These are phyloP conservation scores for Zeus faber DNA, from an alignment of 2,113 vertebrate genomes.

Conservation along the genomic window DNA sequence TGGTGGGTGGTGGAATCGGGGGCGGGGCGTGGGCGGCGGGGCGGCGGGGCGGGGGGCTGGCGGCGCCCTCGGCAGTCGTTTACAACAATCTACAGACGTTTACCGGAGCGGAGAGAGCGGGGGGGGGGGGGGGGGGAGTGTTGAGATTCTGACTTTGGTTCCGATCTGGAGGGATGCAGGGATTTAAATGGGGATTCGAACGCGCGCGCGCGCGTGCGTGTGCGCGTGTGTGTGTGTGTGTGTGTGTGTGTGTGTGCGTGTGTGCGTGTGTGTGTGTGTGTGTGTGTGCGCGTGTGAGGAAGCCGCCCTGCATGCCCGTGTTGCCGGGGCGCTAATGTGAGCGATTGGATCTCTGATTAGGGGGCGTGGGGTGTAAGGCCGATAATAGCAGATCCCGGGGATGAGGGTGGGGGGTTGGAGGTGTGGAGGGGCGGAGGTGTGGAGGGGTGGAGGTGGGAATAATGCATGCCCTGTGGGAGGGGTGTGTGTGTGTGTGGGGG, in stretches of 20 bases:
- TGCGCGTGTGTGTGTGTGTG: not conserved
- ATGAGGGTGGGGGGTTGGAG: constrained; percentile 56
- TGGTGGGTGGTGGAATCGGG: not conserved
- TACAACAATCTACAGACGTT: constrained; percentile 62
- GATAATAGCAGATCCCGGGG: constrained; percentile 58
- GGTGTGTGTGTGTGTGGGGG: not conserved
- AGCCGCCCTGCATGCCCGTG: constrained; percentile 4
- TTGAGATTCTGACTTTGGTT: not conserved
- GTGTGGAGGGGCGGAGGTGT: constrained; percentile 3
- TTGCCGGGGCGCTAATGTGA: constrained; percentile 33
- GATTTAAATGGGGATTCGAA: no score
- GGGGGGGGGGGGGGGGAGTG: not conserved
- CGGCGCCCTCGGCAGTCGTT: constrained; percentile 56
- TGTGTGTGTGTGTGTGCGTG: not conserved
- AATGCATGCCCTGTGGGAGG: constrained; percentile 37
- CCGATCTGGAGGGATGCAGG: not conserved
- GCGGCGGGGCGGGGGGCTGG: constrained; percentile 19
- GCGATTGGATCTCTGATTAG: constrained; percentile 68
- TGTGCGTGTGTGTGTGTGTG: constrained; percentile 11
- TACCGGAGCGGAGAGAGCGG: constrained; percentile 22
- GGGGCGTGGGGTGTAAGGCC: constrained; percentile 50
- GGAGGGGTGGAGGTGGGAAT: constrained; percentile 58
- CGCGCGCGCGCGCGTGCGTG: constrained; percentile 12
- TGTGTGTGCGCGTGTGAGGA: constrained; percentile 2
- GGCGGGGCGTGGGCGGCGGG: constrained; percentile 16